Evolutionary conservation across 2,888 invertebrate genomes (phyloP).

Genomic region (Calephelis perditalis): DNA sequence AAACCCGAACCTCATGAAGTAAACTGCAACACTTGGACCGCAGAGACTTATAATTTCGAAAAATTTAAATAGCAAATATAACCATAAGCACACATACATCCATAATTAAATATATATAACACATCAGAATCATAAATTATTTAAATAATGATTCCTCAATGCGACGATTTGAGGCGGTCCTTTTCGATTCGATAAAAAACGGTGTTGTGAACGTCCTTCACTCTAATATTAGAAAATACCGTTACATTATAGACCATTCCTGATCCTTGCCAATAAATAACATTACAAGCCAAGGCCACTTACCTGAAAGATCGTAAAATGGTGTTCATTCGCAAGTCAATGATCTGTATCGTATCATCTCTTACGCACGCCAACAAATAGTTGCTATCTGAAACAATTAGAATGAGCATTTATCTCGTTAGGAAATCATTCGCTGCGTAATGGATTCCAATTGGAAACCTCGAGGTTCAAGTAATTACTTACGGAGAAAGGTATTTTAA

Average conservation of each 20-base stretch:
- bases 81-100: no score
- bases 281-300: slow-evolving; percentile 30
- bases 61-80: no score
- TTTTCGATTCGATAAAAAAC: no score
- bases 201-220: no score
- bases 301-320: slow-evolving; percentile 94
- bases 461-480: background rate
- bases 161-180: no score
- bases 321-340: slow-evolving; percentile 96
- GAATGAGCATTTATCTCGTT: slow-evolving; percentile 13
- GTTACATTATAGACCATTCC: background rate
- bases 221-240: background rate
- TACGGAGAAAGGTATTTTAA: background rate
- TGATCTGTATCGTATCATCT: slow-evolving; percentile 95
- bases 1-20: no score
- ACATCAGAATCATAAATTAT: no score
- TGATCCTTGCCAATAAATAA: background rate
- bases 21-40: no score
- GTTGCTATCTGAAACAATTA: slow-evolving; percentile 86
- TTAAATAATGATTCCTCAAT: no score
- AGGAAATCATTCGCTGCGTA: background rate
- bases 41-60: no score
- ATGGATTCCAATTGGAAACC: background rate
- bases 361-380: slow-evolving; percentile 94
- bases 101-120: no score